Percentiles rank a stretch among this genome's conserved stretches.
Conservation (phyloP, 2,113 vertebrate genomes). For the Odocoileus hemionus region DNA sequence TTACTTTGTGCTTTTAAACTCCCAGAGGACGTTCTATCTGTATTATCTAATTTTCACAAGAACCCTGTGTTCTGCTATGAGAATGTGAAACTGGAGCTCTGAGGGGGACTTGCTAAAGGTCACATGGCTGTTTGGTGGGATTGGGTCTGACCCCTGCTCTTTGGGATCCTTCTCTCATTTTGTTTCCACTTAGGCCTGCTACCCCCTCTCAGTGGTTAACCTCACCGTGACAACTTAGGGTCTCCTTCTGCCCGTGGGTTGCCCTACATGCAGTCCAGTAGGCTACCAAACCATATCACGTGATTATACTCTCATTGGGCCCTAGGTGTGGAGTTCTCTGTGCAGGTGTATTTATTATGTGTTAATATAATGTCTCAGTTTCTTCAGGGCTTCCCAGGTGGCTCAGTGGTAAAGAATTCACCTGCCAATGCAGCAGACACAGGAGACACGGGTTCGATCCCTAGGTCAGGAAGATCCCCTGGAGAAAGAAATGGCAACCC, state of each 20-base stretch:
- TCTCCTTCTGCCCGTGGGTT: not conserved
- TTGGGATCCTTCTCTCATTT: not conserved
- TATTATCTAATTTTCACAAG: conserved; percentile 29
- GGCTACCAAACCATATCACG: not conserved
- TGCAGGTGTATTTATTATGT: not conserved
- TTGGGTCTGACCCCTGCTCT: not conserved
- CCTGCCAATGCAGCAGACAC: not conserved
- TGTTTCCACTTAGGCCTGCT: not conserved
- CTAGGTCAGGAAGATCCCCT: not conserved
- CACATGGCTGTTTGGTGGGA: not conserved
- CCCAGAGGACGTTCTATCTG: conserved; percentile 27
- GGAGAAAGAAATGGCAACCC: not conserved
- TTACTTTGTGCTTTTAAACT: conserved; percentile 54
- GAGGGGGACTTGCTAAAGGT: not conserved
- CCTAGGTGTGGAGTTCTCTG: not conserved
- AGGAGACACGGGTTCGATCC: not conserved
- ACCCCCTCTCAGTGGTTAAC: not conserved
- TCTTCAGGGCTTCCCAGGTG: not conserved
- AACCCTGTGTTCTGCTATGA: not conserved
- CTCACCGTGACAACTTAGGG: not conserved
- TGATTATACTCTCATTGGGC: not conserved
- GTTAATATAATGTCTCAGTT: not conserved
- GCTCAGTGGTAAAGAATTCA: not conserved
- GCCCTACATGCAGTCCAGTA: not conserved
- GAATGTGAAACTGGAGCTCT: not conserved